Evolutionary conservation across 2,888 invertebrate genomes (phyloP).

Genomic region (Oscheius myriophilus): DNA sequence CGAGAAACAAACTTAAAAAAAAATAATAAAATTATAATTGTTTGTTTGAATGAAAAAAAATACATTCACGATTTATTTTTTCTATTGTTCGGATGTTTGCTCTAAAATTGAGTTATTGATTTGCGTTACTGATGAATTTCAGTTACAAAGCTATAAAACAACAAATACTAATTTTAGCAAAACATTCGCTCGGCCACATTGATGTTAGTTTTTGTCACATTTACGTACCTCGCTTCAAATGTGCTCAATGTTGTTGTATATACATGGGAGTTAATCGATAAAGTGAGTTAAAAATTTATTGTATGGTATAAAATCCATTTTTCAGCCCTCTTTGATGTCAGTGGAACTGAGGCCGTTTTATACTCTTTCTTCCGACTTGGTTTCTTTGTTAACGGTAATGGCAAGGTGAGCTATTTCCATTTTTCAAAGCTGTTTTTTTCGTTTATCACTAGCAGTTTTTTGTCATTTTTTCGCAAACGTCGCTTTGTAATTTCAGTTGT

Average conservation of each 20-base stretch:
- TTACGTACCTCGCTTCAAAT: constrained; percentile 65
- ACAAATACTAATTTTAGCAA: too few species aligned
- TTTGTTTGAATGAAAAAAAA: constrained; percentile 5
- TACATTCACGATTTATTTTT: too few species aligned
- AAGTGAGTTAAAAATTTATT: constrained; percentile 23
- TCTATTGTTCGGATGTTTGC: too few species aligned
- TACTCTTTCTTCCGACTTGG: constrained; percentile 62
- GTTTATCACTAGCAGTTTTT: not conserved
- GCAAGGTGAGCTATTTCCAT: constrained; percentile 40
- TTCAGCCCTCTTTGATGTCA: constrained; percentile 46
- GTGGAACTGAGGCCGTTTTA: constrained; percentile 60
- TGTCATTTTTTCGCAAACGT: too few species aligned
- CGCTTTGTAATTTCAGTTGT: constrained; percentile 36
- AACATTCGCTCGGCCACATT: constrained; percentile 66
- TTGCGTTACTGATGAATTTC: too few species aligned
- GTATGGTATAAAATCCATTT: not conserved
- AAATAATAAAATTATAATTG: not conserved
- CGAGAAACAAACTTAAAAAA: too few species aligned
- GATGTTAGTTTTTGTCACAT: constrained; percentile 66
- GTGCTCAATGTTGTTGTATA: constrained; percentile 63
- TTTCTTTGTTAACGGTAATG: constrained; percentile 61
- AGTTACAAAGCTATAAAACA: too few species aligned
- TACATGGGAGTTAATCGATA: constrained; percentile 63
- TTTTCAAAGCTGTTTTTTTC: too few species aligned
- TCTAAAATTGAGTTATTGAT: too few species aligned